Evolutionary conservation across 2,113 vertebrate genomes (phyloP).

Genomic region (Odobenus rosmarus): DNA sequence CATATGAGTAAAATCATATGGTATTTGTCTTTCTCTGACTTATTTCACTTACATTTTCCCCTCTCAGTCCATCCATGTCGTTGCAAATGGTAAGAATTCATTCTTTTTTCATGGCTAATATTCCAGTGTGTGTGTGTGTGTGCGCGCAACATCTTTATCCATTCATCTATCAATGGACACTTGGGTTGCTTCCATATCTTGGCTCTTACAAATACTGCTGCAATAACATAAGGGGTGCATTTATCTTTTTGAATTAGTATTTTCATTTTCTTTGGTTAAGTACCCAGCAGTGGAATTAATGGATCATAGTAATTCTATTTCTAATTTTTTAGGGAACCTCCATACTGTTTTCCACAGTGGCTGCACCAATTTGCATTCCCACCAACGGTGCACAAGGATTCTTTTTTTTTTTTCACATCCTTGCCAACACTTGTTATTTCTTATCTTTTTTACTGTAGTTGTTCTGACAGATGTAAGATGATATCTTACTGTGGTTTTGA

Average conservation of each 20-base stretch:
- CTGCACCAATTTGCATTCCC: background rate
- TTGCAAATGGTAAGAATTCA: background rate
- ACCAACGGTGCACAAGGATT: background rate
- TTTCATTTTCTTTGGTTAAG: background rate
- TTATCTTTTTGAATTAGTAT: background rate
- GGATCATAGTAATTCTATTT: background rate
- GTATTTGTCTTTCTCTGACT: background rate
- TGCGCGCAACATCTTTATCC: background rate
- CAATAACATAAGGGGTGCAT: background rate
- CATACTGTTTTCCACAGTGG: background rate
- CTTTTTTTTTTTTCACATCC: background rate
- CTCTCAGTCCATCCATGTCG: background rate
- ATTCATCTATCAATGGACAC: background rate
- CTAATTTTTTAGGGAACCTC: background rate
- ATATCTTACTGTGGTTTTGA: background rate
- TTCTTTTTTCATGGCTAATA: background rate
- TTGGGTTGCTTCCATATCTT: background rate
- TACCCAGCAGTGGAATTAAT: background rate
- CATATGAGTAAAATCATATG: background rate
- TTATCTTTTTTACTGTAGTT: background rate
- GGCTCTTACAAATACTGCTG: background rate
- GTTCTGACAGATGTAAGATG: background rate
- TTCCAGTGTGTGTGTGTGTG: background rate
- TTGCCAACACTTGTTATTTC: background rate
- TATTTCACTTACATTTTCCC: background rate